These are phyloP conservation scores for Mythimna ferrago DNA, from an alignment of 2,888 invertebrate genomes.

Conservation along the genomic window DNA sequence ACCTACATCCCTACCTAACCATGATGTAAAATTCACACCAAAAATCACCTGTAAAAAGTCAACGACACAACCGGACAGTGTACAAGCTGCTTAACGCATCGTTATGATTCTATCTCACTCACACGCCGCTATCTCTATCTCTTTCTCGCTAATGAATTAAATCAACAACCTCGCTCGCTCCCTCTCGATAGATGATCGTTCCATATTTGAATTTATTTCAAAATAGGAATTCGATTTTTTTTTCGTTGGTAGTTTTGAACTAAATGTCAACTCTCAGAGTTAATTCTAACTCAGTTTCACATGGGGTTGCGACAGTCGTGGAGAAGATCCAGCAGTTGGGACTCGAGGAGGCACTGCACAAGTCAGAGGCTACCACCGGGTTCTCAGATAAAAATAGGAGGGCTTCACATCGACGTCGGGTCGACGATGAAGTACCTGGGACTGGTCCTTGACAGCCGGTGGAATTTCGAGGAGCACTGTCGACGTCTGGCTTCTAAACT, in stretches of 20 bases:
- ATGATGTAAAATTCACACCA: not conserved
- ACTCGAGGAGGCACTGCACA: too few relatives aligned
- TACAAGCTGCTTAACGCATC: slow-evolving; percentile 51
- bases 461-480: too few relatives aligned
- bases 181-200: slow-evolving; percentile 84
- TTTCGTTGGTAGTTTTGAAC: slow-evolving; percentile 24
- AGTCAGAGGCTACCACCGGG: too few relatives aligned
- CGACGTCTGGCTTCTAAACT: too few relatives aligned
- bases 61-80: slow-evolving; percentile 42
- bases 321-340: too few relatives aligned
- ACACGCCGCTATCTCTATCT: slow-evolving; percentile 75
- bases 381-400: too few relatives aligned
- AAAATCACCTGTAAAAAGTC: slow-evolving; percentile 18
- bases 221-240: slow-evolving; percentile 81
- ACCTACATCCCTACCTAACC: too few relatives aligned
- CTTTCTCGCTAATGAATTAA: slow-evolving; percentile 89
- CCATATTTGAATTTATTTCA: slow-evolving; percentile 84
- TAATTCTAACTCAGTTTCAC: not conserved
- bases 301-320: too few relatives aligned
- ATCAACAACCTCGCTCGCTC: slow-evolving; percentile 89
- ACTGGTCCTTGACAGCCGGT: too few relatives aligned
- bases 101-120: slow-evolving; percentile 64
- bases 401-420: too few relatives aligned
- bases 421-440: too few relatives aligned
- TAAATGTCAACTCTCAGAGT: not conserved